Conservation (phyloP, 2,797 vertebrate genomes). For the Lacerta bilineata region DNA sequence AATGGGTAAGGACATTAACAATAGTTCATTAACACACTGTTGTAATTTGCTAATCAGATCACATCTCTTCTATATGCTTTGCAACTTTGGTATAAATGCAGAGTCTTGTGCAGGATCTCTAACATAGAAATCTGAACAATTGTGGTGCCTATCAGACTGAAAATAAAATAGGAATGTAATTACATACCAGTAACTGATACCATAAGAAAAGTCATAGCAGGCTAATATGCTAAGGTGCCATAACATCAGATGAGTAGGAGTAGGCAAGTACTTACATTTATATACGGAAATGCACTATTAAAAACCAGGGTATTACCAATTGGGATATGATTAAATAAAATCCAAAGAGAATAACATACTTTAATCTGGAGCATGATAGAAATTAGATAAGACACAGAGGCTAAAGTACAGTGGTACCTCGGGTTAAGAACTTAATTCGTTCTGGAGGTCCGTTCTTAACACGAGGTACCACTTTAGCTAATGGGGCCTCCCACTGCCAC, state of each 20-base stretch:
- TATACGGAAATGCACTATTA: conserved; percentile 71
- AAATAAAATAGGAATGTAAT: conserved; percentile 66
- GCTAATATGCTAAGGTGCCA: conserved; percentile 67
- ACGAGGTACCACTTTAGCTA: no score
- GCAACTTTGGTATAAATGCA: conserved; percentile 9
- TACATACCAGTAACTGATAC: conserved; percentile 54
- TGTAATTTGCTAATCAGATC: conserved; percentile 27
- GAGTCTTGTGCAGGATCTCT: conserved; percentile 40
- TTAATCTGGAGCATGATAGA: conserved; percentile 74
- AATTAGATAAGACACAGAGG: conserved; percentile 64
- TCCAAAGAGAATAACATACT: conserved; percentile 76
- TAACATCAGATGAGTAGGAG: conserved; percentile 43
- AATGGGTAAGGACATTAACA: neutral
- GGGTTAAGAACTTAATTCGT: no score
- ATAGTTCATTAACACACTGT: neutral
- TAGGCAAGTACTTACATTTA: conserved; percentile 67
- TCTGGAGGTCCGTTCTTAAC: no score
- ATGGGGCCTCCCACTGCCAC: no score
- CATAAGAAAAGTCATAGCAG: conserved; percentile 63
- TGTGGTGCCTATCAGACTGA: conserved; percentile 43
- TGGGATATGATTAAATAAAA: conserved; percentile 75
- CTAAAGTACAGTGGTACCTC: conserved; percentile 22
- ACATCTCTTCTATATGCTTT: conserved; percentile 38
- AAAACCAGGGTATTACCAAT: conserved; percentile 60
- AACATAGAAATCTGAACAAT: conserved; percentile 34